Conservation (phyloP, 1,140 invertebrate genomes). For the Drosophila eugracilis region DNA sequence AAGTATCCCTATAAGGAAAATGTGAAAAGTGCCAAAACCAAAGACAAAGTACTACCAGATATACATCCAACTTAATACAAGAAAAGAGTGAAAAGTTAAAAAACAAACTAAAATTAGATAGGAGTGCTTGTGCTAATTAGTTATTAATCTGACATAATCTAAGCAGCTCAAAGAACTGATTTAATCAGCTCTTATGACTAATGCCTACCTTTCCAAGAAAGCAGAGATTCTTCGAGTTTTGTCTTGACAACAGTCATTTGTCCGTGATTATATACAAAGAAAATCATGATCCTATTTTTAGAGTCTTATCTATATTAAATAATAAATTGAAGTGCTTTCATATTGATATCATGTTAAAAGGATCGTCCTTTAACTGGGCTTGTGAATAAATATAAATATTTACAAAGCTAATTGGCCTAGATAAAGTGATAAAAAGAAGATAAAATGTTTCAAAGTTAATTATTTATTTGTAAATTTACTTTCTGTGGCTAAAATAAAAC, state of each 20-base stretch:
- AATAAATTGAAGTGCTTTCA: slow-evolving; percentile 10
- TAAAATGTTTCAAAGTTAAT: too few species aligned
- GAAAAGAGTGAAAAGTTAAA: neutral
- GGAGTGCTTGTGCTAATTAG: neutral
- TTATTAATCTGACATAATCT: neutral
- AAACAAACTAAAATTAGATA: neutral
- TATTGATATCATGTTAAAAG: slow-evolving; percentile 6
- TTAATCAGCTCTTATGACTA: neutral
- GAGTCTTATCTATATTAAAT: slow-evolving; percentile 12
- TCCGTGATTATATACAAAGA: neutral
- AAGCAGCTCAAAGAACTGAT: neutral
- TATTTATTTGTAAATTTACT: too few species aligned
- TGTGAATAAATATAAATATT: slow-evolving; percentile 9
- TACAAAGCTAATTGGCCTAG: neutral
- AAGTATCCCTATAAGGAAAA: slow-evolving; percentile 36
- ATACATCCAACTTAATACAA: neutral
- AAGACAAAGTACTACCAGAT: neutral
- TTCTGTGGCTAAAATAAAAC: too few species aligned
- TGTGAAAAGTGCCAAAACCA: neutral
- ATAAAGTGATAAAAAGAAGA: neutral
- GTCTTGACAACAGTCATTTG: neutral
- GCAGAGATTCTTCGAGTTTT: too few species aligned
- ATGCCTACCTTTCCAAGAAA: neutral
- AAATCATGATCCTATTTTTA: neutral
- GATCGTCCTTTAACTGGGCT: neutral